Conservation (phyloP, 1,140 invertebrate species). For the Chionoecetes opilio region DNA sequence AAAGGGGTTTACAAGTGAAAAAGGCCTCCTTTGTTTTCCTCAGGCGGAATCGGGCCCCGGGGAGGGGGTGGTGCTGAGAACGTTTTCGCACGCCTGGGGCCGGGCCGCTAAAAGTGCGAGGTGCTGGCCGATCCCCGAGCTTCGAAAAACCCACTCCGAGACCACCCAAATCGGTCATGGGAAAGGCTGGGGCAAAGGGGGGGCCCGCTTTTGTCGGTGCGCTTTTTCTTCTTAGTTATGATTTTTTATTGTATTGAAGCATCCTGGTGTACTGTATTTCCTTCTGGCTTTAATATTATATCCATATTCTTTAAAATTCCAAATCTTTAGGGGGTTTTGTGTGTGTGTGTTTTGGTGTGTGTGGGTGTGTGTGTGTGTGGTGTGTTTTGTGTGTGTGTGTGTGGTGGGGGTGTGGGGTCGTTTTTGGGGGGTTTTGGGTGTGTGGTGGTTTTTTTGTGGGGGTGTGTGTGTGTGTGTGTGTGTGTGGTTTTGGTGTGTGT, state of each 20-base stretch:
- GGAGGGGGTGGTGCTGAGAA: constrained; percentile 56
- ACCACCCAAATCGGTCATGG: constrained; percentile 66
- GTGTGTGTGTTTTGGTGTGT: no score
- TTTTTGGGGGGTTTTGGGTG: no score
- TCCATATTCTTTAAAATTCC: no score
- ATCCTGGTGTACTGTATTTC: no score
- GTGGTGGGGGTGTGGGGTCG: not conserved
- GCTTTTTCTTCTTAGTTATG: not conserved
- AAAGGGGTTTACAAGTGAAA: not conserved
- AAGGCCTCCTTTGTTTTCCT: not conserved
- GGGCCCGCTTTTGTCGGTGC: not conserved
- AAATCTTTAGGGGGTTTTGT: no score
- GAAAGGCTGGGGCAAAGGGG: not conserved
- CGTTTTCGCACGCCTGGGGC: constrained; percentile 56
- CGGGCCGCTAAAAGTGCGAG: constrained; percentile 68
- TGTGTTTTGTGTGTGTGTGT: not conserved
- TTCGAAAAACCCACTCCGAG: constrained; percentile 68
- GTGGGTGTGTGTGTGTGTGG: not conserved
- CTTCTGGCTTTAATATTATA: not conserved
- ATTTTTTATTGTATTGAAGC: no score
- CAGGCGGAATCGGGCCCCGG: constrained; percentile 31
- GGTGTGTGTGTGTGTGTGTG: no score
- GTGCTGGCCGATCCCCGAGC: constrained; percentile 64
- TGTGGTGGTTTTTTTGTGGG: no score
- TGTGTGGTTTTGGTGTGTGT: no score